Evolutionary conservation across 2,113 vertebrate genomes (phyloP).

Genomic region (Cyphomyrus plagiostoma): DNA sequence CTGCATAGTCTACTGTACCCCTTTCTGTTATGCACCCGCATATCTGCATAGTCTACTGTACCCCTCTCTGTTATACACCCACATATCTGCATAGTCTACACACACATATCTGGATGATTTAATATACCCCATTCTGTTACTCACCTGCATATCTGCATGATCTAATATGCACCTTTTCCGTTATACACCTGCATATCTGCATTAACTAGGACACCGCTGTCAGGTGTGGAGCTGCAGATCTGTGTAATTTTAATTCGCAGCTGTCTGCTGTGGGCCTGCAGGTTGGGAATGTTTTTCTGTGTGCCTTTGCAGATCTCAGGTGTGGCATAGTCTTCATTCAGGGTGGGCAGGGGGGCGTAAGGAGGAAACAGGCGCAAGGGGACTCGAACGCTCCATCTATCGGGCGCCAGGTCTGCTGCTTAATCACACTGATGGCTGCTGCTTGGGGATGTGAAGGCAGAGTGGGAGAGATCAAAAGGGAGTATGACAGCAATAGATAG

Average conservation of each 20-base stretch:
- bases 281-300: not conserved
- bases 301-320: not conserved
- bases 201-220: not conserved
- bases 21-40: not conserved
- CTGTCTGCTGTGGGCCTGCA: not conserved
- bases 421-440: not conserved
- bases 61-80: not conserved
- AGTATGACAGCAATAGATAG: not conserved
- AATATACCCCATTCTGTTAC: not conserved
- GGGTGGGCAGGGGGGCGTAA: not conserved
- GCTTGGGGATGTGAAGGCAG: not conserved
- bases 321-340: not conserved
- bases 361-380: not conserved
- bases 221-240: not conserved
- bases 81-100: not conserved
- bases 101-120: not conserved
- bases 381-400: not conserved
- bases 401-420: not conserved
- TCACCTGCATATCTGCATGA: not conserved
- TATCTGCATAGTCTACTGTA: not conserved
- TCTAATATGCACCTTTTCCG: not conserved
- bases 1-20: no score
- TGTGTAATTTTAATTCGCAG: not conserved
- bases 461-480: not conserved
- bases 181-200: not conserved